Conservation (phyloP, 2,113 vertebrate genomes). For the Notarius lentiginosus region DNA sequence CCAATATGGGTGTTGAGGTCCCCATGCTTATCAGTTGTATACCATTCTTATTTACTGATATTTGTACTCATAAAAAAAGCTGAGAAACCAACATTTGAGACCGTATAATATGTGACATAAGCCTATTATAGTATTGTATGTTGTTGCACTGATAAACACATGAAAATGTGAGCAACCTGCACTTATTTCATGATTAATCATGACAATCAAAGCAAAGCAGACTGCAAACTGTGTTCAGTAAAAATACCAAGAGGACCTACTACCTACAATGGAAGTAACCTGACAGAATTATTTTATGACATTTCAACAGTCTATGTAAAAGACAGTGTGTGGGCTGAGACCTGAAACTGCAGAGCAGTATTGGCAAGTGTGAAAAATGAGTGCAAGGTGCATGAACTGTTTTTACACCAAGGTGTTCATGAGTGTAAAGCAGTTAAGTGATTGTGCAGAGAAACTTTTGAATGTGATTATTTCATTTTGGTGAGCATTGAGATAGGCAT, state of each 20-base stretch:
- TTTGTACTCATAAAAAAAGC: background rate
- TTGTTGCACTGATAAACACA: background rate
- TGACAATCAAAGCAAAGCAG: background rate
- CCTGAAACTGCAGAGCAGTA: background rate
- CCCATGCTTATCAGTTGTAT: background rate
- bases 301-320: background rate
- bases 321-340: background rate
- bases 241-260: background rate
- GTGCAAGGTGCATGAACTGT: background rate
- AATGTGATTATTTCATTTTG: background rate
- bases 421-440: background rate
- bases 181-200: background rate
- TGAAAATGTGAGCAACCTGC: background rate
- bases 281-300: background rate
- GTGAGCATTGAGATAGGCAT: background rate
- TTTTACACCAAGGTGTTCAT: background rate
- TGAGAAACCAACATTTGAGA: background rate
- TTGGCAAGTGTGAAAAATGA: background rate
- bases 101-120: background rate
- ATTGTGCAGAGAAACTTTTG: background rate
- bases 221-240: background rate
- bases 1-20: slow-evolving; percentile 34
- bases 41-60: background rate
- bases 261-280: background rate
- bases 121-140: background rate